These are phyloP conservation scores for Electrophaes corylata DNA, from an alignment of 2,888 invertebrate genomes.

Conservation along the genomic window DNA sequence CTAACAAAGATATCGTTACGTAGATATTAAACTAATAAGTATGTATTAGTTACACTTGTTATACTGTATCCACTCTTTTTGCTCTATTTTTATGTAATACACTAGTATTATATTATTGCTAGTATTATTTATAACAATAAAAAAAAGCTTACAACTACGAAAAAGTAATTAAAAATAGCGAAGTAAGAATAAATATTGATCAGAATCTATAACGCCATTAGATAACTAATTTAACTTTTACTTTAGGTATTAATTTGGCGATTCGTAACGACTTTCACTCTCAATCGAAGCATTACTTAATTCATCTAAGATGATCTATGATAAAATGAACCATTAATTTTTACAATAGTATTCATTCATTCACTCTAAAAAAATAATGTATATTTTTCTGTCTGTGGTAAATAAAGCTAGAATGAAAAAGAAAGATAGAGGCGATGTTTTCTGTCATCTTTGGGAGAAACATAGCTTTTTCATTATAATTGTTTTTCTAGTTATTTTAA, in stretches of 20 bases:
- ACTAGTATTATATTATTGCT: too few relatives aligned
- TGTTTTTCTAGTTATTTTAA: too few relatives aligned
- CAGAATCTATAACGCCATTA: slow-evolving; percentile 22
- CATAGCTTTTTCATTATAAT: too few relatives aligned
- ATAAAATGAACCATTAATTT: not conserved
- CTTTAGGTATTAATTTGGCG: slow-evolving; percentile 26
- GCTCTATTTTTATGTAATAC: too few relatives aligned
- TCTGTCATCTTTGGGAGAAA: too few relatives aligned
- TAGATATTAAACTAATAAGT: not conserved
- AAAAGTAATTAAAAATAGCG: not conserved
- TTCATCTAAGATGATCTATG: slow-evolving; percentile 10
- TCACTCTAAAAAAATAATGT: not conserved
- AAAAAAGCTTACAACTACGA: not conserved
- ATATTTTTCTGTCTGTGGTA: not conserved
- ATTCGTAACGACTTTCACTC: slow-evolving; percentile 32
- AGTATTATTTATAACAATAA: not conserved
- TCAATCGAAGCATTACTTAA: slow-evolving; percentile 10
- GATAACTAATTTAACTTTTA: slow-evolving; percentile 31
- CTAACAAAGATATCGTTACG: not conserved
- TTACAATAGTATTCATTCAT: slow-evolving; percentile 5
- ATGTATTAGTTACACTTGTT: too few relatives aligned
- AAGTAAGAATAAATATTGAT: slow-evolving; percentile 7
- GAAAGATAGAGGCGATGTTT: too few relatives aligned
- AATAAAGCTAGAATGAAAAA: too few relatives aligned
- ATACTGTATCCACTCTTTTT: too few relatives aligned